Percentiles rank a stretch among this genome's conserved stretches.
Conservation (phyloP, 2,888 invertebrate species). For the Ophion costatus region DNA sequence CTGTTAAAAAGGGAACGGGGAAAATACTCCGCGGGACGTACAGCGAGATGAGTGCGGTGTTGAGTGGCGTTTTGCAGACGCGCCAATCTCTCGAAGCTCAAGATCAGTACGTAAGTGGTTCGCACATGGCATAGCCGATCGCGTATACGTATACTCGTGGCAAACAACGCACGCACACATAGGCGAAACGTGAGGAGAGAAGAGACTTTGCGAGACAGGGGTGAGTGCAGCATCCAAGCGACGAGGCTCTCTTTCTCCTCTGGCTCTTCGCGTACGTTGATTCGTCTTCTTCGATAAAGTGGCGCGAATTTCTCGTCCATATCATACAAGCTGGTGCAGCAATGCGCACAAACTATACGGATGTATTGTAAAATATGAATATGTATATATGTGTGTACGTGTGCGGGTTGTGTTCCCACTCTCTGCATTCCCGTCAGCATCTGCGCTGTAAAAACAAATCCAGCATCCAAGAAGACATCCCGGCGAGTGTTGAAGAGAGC, state of each 20-base stretch:
- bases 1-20: constrained; percentile 55
- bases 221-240: not conserved
- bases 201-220: constrained; percentile 24
- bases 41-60: constrained; percentile 24
- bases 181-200: not conserved
- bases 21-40: constrained; percentile 45
- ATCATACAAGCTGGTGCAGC: constrained; percentile 27
- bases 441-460: constrained; percentile 61
- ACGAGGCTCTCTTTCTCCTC: constrained; percentile 5
- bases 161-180: not conserved
- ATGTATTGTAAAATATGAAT: not conserved
- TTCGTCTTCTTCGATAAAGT: constrained; percentile 57
- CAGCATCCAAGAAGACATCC: constrained; percentile 38
- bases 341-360: constrained; percentile 29
- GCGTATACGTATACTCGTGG: constrained; percentile 1
- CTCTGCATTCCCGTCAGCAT: constrained; percentile 55
- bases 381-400: constrained; percentile 7
- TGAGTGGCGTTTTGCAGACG: constrained; percentile 67
- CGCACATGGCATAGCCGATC: constrained; percentile 66
- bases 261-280: constrained; percentile 27
- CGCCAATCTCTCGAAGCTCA: constrained; percentile 65
- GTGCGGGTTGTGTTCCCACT: constrained; percentile 32
- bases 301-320: constrained; percentile 21
- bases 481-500: constrained; percentile 20
- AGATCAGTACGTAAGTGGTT: constrained; percentile 66